Percentiles rank a stretch among this genome's conserved stretches.
Conservation (phyloP, 2,888 invertebrate species). For the Microctonus hyperodae region DNA sequence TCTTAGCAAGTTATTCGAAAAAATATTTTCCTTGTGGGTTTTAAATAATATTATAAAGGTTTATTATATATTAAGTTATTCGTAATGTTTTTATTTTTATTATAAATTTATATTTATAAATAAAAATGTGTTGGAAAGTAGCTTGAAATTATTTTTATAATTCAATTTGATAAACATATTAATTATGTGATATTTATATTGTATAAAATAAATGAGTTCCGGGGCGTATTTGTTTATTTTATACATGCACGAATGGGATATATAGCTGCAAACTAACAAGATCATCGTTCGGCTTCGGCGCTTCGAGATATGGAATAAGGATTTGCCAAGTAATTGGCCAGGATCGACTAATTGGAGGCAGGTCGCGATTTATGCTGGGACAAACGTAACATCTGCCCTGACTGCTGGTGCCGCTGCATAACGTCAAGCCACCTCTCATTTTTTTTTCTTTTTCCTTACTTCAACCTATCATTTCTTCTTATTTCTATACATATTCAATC, state of each 20-base stretch:
- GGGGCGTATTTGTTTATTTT: slow-evolving; percentile 25
- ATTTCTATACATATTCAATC: slow-evolving; percentile 1
- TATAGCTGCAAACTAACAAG: slow-evolving; percentile 20
- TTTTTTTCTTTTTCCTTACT: slow-evolving; percentile 22
- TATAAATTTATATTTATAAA: too few species aligned
- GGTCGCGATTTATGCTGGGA: slow-evolving; percentile 39
- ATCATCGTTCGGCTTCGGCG: slow-evolving; percentile 18
- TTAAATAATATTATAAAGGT: too few species aligned
- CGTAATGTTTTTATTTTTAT: too few species aligned
- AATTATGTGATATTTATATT: slow-evolving; percentile 13
- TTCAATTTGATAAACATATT: neutral
- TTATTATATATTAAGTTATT: too few species aligned
- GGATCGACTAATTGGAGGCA: slow-evolving; percentile 49
- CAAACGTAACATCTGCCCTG: slow-evolving; percentile 38
- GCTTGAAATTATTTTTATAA: too few species aligned
- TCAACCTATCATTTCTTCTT: slow-evolving; percentile 7
- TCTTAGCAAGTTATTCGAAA: too few species aligned
- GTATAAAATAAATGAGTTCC: slow-evolving; percentile 16
- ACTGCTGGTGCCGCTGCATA: slow-evolving; percentile 20
- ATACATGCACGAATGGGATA: slow-evolving; percentile 3
- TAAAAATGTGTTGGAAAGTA: too few species aligned
- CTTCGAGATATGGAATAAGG: slow-evolving; percentile 23
- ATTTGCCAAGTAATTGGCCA: slow-evolving; percentile 41
- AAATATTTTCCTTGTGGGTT: too few species aligned
- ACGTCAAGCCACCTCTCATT: slow-evolving; percentile 27